These are phyloP conservation scores for Metopolophium dirhodum DNA, from an alignment of 1,140 invertebrate genomes.

Conservation along the genomic window DNA sequence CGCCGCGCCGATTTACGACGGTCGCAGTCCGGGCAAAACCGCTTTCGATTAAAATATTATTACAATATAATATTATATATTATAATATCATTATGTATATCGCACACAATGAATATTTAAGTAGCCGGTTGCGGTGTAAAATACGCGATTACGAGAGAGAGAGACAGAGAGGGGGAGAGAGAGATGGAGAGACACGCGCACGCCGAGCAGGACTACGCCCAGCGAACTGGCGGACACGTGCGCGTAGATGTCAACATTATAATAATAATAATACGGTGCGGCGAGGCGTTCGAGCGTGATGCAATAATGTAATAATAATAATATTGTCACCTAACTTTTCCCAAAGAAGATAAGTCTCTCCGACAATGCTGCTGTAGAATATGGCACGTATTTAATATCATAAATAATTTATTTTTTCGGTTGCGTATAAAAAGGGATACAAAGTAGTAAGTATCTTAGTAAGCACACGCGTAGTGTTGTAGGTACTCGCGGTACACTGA, in stretches of 20 bases:
- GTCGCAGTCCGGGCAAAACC: not conserved
- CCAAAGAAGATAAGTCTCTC: not conserved
- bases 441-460: no score
- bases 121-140: not conserved
- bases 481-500: no score
- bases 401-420: no score
- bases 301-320: not conserved
- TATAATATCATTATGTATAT: not conserved
- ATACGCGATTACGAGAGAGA: not conserved
- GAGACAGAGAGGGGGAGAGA: no score
- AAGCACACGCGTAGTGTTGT: no score
- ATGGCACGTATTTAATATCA: no score
- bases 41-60: constrained; percentile 39
- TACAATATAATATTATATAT: not conserved
- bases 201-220: not conserved
- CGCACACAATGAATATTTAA: not conserved
- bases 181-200: not conserved
- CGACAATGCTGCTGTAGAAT: no score
- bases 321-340: not conserved
- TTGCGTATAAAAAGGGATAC: no score
- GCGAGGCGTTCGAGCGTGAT: not conserved
- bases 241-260: not conserved
- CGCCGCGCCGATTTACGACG: not conserved
- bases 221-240: not conserved
- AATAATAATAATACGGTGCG: not conserved